phyloP scores from a whole-genome alignment of 2,888 invertebrate species.

The Bruchidius siliquastri region DNA sequence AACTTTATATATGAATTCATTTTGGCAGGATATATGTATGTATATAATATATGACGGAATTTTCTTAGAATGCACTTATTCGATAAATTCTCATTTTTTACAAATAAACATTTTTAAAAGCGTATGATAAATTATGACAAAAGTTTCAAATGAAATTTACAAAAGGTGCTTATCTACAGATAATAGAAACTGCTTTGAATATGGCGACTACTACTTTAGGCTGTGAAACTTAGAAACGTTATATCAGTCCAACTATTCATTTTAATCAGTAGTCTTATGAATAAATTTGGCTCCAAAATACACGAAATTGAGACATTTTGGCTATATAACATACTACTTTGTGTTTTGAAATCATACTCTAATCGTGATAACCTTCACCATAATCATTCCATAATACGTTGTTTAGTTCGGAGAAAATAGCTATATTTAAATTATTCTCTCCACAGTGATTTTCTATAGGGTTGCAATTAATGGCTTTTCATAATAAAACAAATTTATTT shows the following conservation, averaged over 20 bases:
- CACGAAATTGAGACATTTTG: neutral
- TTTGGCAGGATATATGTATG: slow-evolving; percentile 32
- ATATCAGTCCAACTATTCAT: neutral
- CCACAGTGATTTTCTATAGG: too few relatives aligned
- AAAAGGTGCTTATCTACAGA: neutral
- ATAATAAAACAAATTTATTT: too few relatives aligned
- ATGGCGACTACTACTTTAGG: neutral
- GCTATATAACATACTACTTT: neutral
- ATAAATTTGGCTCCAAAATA: neutral
- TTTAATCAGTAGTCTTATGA: neutral
- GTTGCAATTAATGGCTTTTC: too few relatives aligned
- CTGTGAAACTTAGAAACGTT: neutral
- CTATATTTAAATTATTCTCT: too few relatives aligned
- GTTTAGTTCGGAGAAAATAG: too few relatives aligned
- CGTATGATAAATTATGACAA: neutral
- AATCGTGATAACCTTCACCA: neutral
- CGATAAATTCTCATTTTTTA: neutral
- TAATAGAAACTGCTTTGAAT: neutral
- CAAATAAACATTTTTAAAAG: neutral
- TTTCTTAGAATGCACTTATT: slow-evolving; percentile 7
- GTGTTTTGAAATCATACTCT: neutral
- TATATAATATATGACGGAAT: slow-evolving; percentile 23
- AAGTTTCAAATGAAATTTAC: neutral
- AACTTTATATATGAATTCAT: slow-evolving; percentile 18
- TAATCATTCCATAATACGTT: neutral